These are phyloP conservation scores for Tanytarsus gracilentus DNA, from an alignment of 2,888 invertebrate species.

Conservation along the genomic window DNA sequence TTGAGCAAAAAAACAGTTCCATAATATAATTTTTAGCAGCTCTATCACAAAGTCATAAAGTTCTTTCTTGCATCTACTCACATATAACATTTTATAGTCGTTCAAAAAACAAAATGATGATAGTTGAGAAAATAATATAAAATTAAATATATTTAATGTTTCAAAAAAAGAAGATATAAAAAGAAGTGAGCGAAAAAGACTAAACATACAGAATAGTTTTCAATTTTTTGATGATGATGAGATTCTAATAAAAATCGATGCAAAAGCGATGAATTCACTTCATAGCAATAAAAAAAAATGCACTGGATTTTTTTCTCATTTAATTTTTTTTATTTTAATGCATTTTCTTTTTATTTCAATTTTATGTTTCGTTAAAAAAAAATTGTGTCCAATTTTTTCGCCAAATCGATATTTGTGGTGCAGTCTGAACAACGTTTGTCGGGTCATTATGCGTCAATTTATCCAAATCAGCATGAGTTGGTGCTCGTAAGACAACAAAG, in stretches of 20 bases:
- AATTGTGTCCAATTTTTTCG: background rate
- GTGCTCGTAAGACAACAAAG: conserved; percentile 40
- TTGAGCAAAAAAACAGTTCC: too few species aligned
- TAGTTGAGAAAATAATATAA: background rate
- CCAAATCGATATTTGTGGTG: background rate
- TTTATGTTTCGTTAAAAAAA: background rate
- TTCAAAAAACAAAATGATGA: background rate
- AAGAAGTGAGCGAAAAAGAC: conserved; percentile 6
- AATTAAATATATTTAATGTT: conserved; percentile 18
- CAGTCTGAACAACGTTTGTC: conserved; percentile 6
- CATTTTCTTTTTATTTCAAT: background rate
- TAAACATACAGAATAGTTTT: background rate
- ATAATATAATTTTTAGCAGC: too few species aligned
- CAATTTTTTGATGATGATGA: background rate
- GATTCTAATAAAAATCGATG: background rate
- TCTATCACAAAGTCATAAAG: too few species aligned
- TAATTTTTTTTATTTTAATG: background rate
- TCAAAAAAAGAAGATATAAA: background rate
- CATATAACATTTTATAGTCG: too few species aligned
- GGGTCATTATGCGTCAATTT: conserved; percentile 16
- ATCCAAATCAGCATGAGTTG: conserved; percentile 32
- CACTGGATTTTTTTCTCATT: background rate
- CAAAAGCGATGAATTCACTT: background rate
- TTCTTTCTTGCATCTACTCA: too few species aligned
- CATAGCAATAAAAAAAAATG: background rate